Evolutionary conservation across 2,113 vertebrate genomes (phyloP).

Genomic region (Ctenodactylus gundi): DNA sequence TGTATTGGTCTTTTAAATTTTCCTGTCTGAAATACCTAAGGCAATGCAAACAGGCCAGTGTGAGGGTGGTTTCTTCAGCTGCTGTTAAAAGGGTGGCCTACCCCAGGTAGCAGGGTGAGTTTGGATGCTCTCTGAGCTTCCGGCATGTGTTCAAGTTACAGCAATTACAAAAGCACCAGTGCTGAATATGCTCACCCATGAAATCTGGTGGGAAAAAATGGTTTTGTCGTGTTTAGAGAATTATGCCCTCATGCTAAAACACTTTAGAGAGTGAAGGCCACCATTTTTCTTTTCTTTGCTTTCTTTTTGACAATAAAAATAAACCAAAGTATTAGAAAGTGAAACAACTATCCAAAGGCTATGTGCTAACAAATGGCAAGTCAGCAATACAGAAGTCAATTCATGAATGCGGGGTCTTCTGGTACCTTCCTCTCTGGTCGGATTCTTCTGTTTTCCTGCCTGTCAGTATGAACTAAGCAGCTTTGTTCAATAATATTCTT

Average conservation of each 20-base stretch:
- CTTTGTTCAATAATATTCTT: background rate
- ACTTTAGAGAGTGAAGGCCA: background rate
- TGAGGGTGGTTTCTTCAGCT: background rate
- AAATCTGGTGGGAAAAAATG: background rate
- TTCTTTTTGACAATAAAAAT: background rate
- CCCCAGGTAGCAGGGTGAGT: background rate
- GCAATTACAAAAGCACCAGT: slow-evolving; percentile 66
- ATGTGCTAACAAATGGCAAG: background rate
- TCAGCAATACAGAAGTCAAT: background rate
- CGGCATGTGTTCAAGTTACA: slow-evolving; percentile 64
- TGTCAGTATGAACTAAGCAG: background rate
- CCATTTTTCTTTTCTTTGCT: background rate
- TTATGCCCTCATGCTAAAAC: background rate
- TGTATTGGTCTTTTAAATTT: background rate
- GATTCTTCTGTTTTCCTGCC: background rate
- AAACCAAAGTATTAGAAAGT: background rate
- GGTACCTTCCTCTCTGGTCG: background rate
- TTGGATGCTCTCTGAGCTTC: background rate
- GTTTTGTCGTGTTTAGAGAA: background rate
- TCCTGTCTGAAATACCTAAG: background rate
- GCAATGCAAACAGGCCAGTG: background rate
- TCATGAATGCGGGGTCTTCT: background rate
- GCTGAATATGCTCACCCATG: background rate
- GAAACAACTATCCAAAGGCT: background rate
- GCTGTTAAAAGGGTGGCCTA: background rate